phyloP scores from a whole-genome alignment of 2,113 vertebrate species.

The Natator depressus region DNA sequence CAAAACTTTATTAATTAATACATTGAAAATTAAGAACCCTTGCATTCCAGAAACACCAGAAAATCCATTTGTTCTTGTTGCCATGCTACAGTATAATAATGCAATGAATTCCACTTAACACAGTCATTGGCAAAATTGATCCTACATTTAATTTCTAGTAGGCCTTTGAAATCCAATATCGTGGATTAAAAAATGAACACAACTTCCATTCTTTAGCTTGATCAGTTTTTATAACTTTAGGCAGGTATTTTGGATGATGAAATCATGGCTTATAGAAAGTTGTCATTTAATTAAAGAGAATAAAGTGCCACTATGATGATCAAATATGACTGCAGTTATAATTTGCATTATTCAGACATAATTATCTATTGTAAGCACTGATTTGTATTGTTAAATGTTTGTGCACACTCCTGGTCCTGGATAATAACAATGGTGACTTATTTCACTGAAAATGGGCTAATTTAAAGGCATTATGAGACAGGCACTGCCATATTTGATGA shows the following conservation, averaged over 20 bases:
- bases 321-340: not conserved
- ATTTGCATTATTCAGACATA: not conserved
- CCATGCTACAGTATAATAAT: not conserved
- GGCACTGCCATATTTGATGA: rapidly evolving
- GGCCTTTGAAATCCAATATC: not conserved
- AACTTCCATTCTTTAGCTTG: conserved; percentile 4
- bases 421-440: not conserved
- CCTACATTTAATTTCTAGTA: not conserved
- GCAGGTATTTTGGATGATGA: not conserved
- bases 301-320: not conserved
- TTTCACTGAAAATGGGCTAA: not conserved
- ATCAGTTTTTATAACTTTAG: conserved; percentile 2
- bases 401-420: not conserved
- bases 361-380: not conserved
- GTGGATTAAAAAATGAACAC: not conserved
- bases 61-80: not conserved
- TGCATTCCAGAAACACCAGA: not conserved
- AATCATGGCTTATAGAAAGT: not conserved
- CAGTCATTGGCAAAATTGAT: not conserved
- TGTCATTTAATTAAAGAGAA: conserved; percentile 10
- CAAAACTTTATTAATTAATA: not conserved
- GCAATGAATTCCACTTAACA: not conserved
- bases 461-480: not conserved
- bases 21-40: not conserved
- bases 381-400: not conserved